Evolutionary conservation across 2,797 vertebrate species (phyloP).

Genomic region (Chelonia mydas): DNA sequence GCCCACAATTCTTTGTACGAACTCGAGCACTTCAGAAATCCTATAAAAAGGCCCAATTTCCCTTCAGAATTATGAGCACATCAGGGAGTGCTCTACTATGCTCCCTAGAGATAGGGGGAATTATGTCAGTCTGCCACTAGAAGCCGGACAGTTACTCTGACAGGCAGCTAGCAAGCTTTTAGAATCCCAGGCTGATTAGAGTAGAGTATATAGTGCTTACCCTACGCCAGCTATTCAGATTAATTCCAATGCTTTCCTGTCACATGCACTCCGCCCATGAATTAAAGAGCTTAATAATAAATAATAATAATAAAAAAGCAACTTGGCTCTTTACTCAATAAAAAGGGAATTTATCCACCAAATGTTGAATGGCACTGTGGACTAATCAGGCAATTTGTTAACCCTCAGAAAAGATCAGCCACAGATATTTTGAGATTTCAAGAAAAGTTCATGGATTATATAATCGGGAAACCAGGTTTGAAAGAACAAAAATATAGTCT

Average conservation of each 20-base stretch:
- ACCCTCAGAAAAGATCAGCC: background rate
- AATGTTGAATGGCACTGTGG: constrained; percentile 17
- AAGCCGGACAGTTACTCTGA: constrained; percentile 11
- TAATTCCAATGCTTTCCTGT: constrained; percentile 11
- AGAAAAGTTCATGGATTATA: constrained; percentile 40
- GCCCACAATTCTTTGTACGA: constrained; percentile 41
- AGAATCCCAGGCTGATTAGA: constrained; percentile 25
- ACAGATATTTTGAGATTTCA: constrained; percentile 61
- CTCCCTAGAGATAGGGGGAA: background rate
- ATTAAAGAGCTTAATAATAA: constrained; percentile 25
- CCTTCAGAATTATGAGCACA: constrained; percentile 57
- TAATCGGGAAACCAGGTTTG: constrained; percentile 10
- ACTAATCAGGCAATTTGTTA: constrained; percentile 36
- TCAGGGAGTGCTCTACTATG: constrained; percentile 46
- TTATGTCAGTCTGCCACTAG: constrained; percentile 28
- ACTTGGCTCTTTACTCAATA: constrained; percentile 38
- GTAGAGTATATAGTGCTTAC: background rate
- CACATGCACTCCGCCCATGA: background rate
- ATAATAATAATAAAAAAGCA: background rate
- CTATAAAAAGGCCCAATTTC: constrained; percentile 35
- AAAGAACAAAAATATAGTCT: constrained; percentile 40
- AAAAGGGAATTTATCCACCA: constrained; percentile 24
- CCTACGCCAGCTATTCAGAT: constrained; percentile 27
- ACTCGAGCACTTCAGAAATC: constrained; percentile 48
- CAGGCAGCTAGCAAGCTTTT: constrained; percentile 28